Evolutionary conservation across 2,797 vertebrate genomes (phyloP).

Genomic region (Okamejei kenojei): DNA sequence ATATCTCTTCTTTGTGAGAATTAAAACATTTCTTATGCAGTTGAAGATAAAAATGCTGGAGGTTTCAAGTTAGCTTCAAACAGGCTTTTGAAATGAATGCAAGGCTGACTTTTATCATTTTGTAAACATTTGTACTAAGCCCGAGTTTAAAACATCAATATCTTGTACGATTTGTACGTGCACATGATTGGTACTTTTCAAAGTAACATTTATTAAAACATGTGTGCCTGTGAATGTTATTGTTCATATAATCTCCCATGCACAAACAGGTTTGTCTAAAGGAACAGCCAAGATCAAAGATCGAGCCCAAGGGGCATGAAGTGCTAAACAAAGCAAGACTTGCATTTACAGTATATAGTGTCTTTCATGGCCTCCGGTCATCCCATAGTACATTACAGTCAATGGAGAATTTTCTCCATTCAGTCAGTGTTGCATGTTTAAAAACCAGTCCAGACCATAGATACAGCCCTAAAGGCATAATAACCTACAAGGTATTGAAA

Average conservation of each 20-base stretch:
- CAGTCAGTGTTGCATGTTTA: not conserved
- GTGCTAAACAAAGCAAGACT: too few species aligned
- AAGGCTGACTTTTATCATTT: not conserved
- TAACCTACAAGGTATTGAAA: not conserved
- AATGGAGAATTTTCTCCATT: too few species aligned
- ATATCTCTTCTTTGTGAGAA: not conserved
- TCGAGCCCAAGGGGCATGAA: too few species aligned
- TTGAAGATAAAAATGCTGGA: constrained; percentile 4
- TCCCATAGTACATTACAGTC: too few species aligned
- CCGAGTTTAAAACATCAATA: not conserved
- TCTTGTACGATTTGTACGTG: not conserved
- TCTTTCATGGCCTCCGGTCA: too few species aligned
- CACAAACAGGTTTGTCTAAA: not conserved
- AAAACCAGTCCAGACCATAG: not conserved
- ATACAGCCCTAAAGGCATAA: not conserved
- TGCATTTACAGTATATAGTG: too few species aligned
- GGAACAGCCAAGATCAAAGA: too few species aligned
- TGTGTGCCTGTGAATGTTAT: too few species aligned
- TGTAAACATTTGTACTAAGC: constrained; percentile 1
- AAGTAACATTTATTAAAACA: not conserved
- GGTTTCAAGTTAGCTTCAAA: constrained; percentile 18
- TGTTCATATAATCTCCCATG: not conserved
- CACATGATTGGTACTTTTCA: not conserved
- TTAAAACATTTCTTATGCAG: not conserved
- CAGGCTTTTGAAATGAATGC: not conserved